Base-by-base conservation (phyloP, 2,797 vertebrate species). In the Periophthalmus magnuspinnatus region DNA sequence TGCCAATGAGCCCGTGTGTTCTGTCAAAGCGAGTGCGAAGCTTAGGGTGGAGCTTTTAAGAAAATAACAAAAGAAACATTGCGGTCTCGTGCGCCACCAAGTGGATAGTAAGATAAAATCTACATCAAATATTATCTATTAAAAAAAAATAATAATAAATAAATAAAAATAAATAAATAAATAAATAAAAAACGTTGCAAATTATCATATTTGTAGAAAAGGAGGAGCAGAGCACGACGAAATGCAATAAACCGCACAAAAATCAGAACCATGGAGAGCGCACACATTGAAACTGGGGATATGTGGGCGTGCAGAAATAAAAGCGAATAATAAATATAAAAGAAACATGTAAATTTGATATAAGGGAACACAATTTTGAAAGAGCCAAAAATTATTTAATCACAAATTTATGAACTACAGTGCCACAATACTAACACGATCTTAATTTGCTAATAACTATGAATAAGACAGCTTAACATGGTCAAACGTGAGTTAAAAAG, bases 81-180 rank as follows among this genome's bases (percentile, higher is more conserved):
- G 7, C 67, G 82, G 81, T 86, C 83, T 86, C 71, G 16, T 71
- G 87, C 80, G 86, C 86, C 87, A 82, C 76, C 86, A 80, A 0
- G 73, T 76, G 87, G 64, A 63, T 28, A 7, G n/a, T 65, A 41
- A 2, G 17, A 34, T 11, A 10, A 36, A 2, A 10, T 36, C 3
- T 36, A 33, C 13, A 8, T 3, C 22, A 55, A 32, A 16, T 57
- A 34, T 5, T 1, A 54, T 6, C n/a, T 9, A 32, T 34, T 19
- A 41, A 28, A 14, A 64, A 6, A 45, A 28, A 48, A 5, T 8
- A 22, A 62, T 2, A 62, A 22, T 10, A 21, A 79, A 28, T 1
- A 28, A 22, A 28, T 6, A 64, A 2, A 47, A 28, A 48, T 10
- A 21, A 79, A 28, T 1, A 28, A 22, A 28, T 6, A 64, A 2